phyloP scores from a whole-genome alignment of 2,113 vertebrate species.

The Gallinago media region DNA sequence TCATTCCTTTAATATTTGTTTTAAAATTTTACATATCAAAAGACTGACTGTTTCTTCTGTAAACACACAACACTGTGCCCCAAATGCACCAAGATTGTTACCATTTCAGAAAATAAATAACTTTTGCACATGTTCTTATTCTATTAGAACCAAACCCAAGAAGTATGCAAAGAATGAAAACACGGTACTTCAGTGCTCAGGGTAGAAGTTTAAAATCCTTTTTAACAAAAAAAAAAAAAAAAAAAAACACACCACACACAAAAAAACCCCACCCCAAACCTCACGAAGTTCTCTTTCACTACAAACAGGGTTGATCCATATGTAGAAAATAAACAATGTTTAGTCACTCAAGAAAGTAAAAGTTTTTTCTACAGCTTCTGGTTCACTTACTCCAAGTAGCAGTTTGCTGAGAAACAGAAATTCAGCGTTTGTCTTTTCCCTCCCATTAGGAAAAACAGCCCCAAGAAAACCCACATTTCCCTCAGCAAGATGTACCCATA shows the following conservation, averaged over 20 bases:
- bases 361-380: background rate
- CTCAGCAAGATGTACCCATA: background rate
- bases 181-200: background rate
- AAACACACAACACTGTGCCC: background rate
- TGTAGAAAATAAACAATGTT: background rate
- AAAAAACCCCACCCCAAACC: fast-evolving
- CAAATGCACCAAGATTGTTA: background rate
- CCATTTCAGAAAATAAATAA: background rate
- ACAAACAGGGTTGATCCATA: background rate
- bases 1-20: background rate
- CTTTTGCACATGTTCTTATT: background rate
- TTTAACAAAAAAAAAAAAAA: background rate
- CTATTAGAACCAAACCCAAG: background rate
- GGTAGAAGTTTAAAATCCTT: background rate
- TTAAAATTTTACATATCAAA: background rate
- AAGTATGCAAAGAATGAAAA: constrained; percentile 12
- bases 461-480: background rate
- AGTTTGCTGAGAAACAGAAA: background rate
- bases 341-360: background rate
- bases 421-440: background rate
- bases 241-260: too few relatives aligned
- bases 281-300: background rate
- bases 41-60: background rate
- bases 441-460: background rate
- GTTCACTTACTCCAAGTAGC: background rate